Base-by-base conservation (phyloP, 2,888 invertebrate species). In the Nesidiocoris tenuis region DNA sequence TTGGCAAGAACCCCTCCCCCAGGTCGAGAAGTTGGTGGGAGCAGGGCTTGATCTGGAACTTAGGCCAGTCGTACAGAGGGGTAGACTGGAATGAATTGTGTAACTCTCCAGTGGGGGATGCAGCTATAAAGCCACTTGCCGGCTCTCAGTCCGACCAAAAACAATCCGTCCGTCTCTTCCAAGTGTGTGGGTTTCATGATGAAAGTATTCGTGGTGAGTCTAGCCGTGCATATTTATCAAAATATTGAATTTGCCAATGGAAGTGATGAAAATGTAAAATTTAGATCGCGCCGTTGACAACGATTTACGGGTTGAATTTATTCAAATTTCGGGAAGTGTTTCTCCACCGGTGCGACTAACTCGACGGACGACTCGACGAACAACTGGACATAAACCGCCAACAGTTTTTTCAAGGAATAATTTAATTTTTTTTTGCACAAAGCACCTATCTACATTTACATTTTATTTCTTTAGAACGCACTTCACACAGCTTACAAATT, bases 141-240 rank as follows among this genome's bases (percentile, higher is more conserved):
- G 39, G 39, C 5, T 12, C 39, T 39, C 39, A 12, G 39, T 7
- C 12, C 3, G 39, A 12, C 39, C 39, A 39, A 39, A 39, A 39
- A 39, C 39, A 39, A 39, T 39, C 39, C 3, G 39, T 39, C 39
- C 3, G 39, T 39, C 39, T 39, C 39, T 7, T 7, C 39, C 3
- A 12, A 39, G 39, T 39, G 39, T 39, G 39, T 39, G 3, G 5
- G 39, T 39, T 39, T 39, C 70, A 70, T 23, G 25, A 70, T 70
- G 70, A 70, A 54, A 70, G 70, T 70, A 54, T 70, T 70, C 70
- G 70, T 70, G 70, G 70, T 70, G 70, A 70, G 70, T 70, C 39
- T 39, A 39, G 39, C 39, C 39, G 39, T 39, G 39, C 3, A 7
- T 39, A 39, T 12, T 39, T 39, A 39, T 39, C 39, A 3, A 39